Conservation (phyloP, 2,888 invertebrate genomes). For the Tridacna crocea region DNA sequence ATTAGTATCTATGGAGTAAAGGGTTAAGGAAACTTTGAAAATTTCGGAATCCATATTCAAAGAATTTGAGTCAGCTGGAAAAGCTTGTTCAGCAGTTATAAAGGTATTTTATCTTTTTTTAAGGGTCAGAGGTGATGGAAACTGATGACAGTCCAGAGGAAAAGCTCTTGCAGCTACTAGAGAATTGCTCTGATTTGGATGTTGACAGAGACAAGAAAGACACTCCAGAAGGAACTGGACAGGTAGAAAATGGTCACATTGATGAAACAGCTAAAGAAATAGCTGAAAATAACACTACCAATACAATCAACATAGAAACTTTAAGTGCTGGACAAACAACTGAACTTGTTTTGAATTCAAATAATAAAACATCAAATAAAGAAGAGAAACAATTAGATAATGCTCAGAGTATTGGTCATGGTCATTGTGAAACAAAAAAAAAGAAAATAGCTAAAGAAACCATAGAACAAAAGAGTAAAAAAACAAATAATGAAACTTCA, state of each 20-base stretch:
- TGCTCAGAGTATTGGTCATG: not conserved
- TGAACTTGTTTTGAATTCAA: not conserved
- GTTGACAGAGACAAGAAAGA: not conserved
- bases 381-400: not conserved
- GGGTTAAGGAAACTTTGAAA: too few relatives aligned
- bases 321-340: not conserved
- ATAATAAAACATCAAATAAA: not conserved
- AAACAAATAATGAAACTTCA: not conserved
- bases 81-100: not conserved
- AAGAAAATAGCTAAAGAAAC: not conserved
- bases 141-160: conserved; percentile 47
- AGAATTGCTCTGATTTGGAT: conserved; percentile 15
- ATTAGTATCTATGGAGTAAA: too few relatives aligned
- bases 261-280: not conserved
- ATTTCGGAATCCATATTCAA: too few relatives aligned
- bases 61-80: too few relatives aligned
- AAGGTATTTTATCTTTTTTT: not conserved
- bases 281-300: not conserved
- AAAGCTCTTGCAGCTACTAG: conserved; percentile 37
- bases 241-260: not conserved
- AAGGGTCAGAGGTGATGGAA: conserved; percentile 56
- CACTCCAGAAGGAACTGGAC: not conserved
- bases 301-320: conserved; percentile 6
- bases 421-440: too few relatives aligned
- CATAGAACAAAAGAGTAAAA: not conserved